phyloP scores from a whole-genome alignment of 2,113 vertebrate genomes.

The Sinosuthora webbiana region DNA sequence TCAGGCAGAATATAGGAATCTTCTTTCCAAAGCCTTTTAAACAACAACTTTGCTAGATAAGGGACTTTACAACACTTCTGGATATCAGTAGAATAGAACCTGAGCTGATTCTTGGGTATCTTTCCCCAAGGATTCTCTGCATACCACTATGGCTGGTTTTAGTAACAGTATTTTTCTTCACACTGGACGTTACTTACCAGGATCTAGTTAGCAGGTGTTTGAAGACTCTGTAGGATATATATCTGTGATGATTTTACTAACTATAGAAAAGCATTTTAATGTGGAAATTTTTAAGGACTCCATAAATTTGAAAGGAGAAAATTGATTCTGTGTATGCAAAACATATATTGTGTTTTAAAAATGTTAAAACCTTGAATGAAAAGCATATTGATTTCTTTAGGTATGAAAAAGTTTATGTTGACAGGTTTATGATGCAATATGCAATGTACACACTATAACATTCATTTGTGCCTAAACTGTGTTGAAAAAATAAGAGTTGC shows the following conservation, averaged over 20 bases:
- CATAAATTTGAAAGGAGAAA: not conserved
- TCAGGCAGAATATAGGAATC: not conserved
- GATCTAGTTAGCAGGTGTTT: not conserved
- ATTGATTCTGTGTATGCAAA: not conserved
- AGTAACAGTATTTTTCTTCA: not conserved
- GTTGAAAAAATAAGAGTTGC: conserved; percentile 59
- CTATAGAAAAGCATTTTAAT: not conserved
- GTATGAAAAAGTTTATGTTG: conserved; percentile 3
- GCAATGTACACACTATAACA: not conserved
- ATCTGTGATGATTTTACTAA: not conserved
- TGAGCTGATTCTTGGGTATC: not conserved
- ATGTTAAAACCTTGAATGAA: not conserved
- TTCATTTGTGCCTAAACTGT: not conserved
- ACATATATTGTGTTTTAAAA: not conserved
- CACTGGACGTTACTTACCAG: not conserved
- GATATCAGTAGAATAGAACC: not conserved
- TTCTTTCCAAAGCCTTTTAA: not conserved
- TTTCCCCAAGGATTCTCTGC: not conserved
- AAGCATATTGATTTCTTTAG: conserved; percentile 6
- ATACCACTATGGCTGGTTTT: not conserved
- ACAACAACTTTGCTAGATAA: not conserved
- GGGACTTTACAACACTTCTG: not conserved
- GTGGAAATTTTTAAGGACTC: not conserved
- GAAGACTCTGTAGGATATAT: not conserved
- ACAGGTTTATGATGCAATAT: conserved; percentile 18